phyloP scores from a whole-genome alignment of 2,888 invertebrate genomes.

The Dugesia japonica region DNA sequence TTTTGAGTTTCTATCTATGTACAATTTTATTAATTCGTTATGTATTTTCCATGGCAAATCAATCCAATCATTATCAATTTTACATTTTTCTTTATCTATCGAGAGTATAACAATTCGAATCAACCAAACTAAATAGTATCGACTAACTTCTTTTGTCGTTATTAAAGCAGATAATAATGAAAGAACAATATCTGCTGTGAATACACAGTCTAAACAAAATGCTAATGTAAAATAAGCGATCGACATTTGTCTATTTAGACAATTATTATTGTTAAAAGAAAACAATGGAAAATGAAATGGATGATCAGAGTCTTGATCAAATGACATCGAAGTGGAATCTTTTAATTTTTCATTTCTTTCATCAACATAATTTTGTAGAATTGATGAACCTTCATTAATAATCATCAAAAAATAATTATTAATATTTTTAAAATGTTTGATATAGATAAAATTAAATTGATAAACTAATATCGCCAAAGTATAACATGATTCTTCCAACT shows the following conservation, averaged over 20 bases:
- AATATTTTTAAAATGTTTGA: not conserved
- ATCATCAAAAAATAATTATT: not conserved
- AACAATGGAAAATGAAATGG: not conserved
- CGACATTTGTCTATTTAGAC: not conserved
- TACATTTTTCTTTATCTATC: conserved; percentile 1
- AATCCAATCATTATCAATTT: not conserved
- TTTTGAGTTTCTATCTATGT: not conserved
- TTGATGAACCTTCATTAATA: not conserved
- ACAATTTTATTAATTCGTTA: not conserved
- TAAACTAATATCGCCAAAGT: not conserved
- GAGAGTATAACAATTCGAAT: not conserved
- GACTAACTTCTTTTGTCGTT: not conserved
- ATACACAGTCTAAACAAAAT: not conserved
- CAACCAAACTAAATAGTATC: not conserved
- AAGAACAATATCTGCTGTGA: not conserved
- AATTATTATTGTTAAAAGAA: not conserved
- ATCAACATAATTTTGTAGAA: not conserved
- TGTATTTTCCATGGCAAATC: not conserved
- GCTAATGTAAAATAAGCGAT: conserved; percentile 6
- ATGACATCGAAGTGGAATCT: not conserved
- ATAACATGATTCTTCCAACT: not conserved
- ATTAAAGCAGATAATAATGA: not conserved
- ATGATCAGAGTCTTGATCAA: not conserved
- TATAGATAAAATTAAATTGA: not conserved
- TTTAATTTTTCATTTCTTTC: not conserved